phyloP scores from a whole-genome alignment of 2,113 vertebrate species.

The Alaudala cheleensis region DNA sequence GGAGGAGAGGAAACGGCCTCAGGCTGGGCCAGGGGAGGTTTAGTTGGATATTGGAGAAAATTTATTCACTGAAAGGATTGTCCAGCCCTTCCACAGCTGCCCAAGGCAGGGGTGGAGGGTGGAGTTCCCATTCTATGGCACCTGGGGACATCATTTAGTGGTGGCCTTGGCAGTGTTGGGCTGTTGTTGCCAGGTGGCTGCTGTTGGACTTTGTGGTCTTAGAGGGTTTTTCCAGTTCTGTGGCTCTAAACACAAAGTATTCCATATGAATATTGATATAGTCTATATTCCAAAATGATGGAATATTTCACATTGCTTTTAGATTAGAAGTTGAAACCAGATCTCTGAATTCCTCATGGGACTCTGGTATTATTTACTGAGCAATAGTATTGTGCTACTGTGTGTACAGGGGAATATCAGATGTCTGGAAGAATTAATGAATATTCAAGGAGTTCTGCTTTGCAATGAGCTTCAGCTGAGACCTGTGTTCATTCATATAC shows the following conservation, averaged over 20 bases:
- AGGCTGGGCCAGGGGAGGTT: not conserved
- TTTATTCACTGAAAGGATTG: not conserved
- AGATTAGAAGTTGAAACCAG: not conserved
- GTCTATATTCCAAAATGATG: not conserved
- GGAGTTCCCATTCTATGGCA: not conserved
- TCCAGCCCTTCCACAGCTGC: not conserved
- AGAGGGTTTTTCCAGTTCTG: not conserved
- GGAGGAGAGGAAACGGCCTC: not conserved
- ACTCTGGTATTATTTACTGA: not conserved
- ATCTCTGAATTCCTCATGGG: not conserved
- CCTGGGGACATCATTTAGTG: not conserved
- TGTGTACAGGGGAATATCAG: not conserved
- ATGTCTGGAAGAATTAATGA: not conserved
- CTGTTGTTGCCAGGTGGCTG: not conserved
- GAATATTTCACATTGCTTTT: not conserved
- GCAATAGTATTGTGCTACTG: not conserved
- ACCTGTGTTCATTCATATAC: not conserved
- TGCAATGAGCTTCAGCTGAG: not conserved
- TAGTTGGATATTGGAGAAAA: no score
- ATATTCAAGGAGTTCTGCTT: not conserved
- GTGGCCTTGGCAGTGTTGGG: not conserved
- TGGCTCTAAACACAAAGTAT: not conserved
- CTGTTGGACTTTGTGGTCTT: not conserved
- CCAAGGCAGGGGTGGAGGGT: not conserved
- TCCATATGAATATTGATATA: not conserved